Conservation (phyloP, 2,797 vertebrate genomes). For the Philypnodon macrostomus region DNA sequence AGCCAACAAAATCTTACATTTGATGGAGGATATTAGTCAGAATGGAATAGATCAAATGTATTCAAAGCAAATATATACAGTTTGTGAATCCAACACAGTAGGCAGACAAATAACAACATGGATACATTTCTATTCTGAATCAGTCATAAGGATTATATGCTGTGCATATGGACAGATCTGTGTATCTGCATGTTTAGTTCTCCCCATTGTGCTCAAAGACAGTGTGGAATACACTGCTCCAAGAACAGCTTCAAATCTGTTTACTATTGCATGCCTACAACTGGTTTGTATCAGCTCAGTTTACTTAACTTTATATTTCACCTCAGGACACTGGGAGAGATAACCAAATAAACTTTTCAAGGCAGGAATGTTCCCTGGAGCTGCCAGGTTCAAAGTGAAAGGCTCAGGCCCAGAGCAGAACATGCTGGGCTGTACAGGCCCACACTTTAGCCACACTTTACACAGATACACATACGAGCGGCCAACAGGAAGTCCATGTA, state of each 20-base stretch:
- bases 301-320: constrained; percentile 76
- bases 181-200: constrained; percentile 13
- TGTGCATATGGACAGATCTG: no score
- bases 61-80: no score
- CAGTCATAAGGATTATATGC: no score
- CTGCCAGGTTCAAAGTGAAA: constrained; percentile 69
- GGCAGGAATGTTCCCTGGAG: constrained; percentile 70
- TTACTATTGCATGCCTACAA: constrained; percentile 71
- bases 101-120: no score
- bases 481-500: constrained; percentile 51
- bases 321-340: constrained; percentile 70
- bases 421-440: constrained; percentile 44
- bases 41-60: no score
- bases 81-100: no score
- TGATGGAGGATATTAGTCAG: no score
- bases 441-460: constrained; percentile 61
- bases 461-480: constrained; percentile 35
- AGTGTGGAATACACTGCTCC: constrained; percentile 39
- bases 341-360: constrained; percentile 78
- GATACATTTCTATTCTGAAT: no score
- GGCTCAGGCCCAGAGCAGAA: constrained; percentile 39
- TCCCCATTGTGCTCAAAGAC: constrained; percentile 41
- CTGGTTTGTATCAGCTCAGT: constrained; percentile 76
- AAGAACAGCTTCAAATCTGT: constrained; percentile 61
- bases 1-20: no score